Percentiles rank a stretch among this genome's conserved stretches.
These are phyloP conservation scores for Crioceris asparagi DNA, from an alignment of 2,888 invertebrate species.

Conservation along the genomic window DNA sequence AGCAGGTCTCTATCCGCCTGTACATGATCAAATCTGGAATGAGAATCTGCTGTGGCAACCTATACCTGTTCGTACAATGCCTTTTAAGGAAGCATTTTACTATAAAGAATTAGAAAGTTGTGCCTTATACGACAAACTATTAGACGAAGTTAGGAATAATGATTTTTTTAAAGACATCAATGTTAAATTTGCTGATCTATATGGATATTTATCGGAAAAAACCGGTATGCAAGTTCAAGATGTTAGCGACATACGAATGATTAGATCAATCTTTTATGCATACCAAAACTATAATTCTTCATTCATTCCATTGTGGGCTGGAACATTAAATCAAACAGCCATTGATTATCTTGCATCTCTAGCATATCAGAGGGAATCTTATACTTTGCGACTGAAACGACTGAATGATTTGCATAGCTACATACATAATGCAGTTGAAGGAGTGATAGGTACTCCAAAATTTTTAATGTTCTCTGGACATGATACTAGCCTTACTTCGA, in stretches of 20 bases:
- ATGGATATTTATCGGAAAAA: conserved; percentile 49
- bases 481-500: conserved; percentile 64
- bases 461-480: conserved; percentile 69
- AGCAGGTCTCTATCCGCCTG: conserved; percentile 60
- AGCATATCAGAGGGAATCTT: conserved; percentile 45
- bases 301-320: conserved; percentile 8
- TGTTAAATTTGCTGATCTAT: conserved; percentile 47
- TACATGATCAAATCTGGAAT: conserved; percentile 22
- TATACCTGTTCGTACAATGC: conserved; percentile 54
- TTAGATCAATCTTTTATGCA: conserved; percentile 42
- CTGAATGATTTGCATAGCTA: too few species aligned
- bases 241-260: background rate
- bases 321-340: conserved; percentile 4
- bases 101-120: conserved; percentile 38
- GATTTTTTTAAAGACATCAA: conserved; percentile 37
- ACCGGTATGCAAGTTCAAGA: conserved; percentile 39
- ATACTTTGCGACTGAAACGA: too few species aligned
- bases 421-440: too few species aligned
- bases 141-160: conserved; percentile 38
- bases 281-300: conserved; percentile 55
- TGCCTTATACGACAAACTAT: conserved; percentile 49
- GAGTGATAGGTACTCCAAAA: too few species aligned
- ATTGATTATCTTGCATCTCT: conserved; percentile 49
- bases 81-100: conserved; percentile 5
- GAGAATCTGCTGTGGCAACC: conserved; percentile 50